These are phyloP conservation scores for Halesus radiatus DNA, from an alignment of 1,140 invertebrate species.

Conservation along the genomic window DNA sequence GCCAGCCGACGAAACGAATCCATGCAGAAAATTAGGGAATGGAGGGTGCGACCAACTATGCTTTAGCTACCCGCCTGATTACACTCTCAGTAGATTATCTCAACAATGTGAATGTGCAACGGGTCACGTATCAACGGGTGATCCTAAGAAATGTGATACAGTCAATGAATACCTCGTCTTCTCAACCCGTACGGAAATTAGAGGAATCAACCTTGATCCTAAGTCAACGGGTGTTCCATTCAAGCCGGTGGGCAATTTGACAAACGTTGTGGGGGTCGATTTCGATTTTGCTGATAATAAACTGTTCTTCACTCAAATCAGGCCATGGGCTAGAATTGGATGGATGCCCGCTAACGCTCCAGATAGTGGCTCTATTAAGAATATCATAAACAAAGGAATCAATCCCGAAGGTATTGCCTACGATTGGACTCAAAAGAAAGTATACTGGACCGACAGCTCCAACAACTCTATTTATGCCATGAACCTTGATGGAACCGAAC, in stretches of 20 bases:
- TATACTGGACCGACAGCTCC: conserved; percentile 97
- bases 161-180: conserved; percentile 93
- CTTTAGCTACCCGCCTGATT: conserved; percentile 87
- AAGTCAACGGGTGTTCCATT: conserved; percentile 87
- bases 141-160: conserved; percentile 81
- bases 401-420: conserved; percentile 97
- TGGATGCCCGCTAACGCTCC: conserved; percentile 82
- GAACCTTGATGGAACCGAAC: conserved; percentile 89
- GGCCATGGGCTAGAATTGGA: conserved; percentile 90
- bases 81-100: conserved; percentile 65
- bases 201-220: conserved; percentile 87
- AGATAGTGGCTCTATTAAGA: conserved; percentile 74
- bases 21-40: conserved; percentile 81
- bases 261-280: conserved; percentile 96
- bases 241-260: conserved; percentile 88
- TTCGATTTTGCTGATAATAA: conserved; percentile 93
- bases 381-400: conserved; percentile 84
- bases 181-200: conserved; percentile 91
- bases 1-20: conserved; percentile 84
- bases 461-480: conserved; percentile 96
- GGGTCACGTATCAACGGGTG: conserved; percentile 76
- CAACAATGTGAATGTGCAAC: conserved; percentile 92
- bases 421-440: conserved; percentile 96
- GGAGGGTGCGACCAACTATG: conserved; percentile 95
- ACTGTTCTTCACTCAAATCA: conserved; percentile 92